Percentiles rank a stretch among this genome's conserved stretches.
These are phyloP conservation scores for Saxicola maurus DNA, from an alignment of 2,797 vertebrate genomes.

Conservation along the genomic window DNA sequence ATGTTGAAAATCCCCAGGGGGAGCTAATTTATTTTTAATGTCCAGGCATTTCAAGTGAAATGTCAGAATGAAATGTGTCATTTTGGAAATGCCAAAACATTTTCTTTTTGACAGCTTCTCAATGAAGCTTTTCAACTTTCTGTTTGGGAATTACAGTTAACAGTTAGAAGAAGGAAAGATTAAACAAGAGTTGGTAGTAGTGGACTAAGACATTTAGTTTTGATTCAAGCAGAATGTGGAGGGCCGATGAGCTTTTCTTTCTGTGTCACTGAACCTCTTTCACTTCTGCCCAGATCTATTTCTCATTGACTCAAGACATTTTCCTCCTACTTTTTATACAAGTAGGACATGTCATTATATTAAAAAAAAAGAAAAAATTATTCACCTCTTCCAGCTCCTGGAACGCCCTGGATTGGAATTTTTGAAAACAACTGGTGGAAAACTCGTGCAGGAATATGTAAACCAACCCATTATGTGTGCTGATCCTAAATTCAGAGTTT, in stretches of 20 bases:
- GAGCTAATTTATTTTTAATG: constrained; percentile 41
- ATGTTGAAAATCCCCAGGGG: not conserved
- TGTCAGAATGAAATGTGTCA: constrained; percentile 36
- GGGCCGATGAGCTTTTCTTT: not conserved
- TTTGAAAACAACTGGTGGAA: not conserved
- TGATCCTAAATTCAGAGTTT: not conserved
- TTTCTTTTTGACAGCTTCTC: constrained; percentile 37
- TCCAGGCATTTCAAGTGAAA: constrained; percentile 32
- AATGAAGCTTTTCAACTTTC: constrained; percentile 25
- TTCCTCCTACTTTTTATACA: not conserved
- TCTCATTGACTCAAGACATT: not conserved
- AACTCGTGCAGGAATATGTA: not conserved
- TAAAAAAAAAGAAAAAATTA: not conserved
- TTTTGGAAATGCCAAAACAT: constrained; percentile 41
- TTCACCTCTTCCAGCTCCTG: not conserved
- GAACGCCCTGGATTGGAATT: not conserved
- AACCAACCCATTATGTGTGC: not conserved
- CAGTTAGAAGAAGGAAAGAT: not conserved
- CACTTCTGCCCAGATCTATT: not conserved
- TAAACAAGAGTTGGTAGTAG: not conserved
- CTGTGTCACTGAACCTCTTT: accelerated
- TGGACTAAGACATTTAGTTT: not conserved
- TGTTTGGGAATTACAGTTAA: not conserved
- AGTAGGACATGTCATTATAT: not conserved
- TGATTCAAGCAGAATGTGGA: not conserved